A percentile compares a stretch with the other conserved stretches of the same genome.
These are phyloP conservation scores for Octomys mimax DNA, from an alignment of 2,797 vertebrate genomes.

Conservation along the genomic window DNA sequence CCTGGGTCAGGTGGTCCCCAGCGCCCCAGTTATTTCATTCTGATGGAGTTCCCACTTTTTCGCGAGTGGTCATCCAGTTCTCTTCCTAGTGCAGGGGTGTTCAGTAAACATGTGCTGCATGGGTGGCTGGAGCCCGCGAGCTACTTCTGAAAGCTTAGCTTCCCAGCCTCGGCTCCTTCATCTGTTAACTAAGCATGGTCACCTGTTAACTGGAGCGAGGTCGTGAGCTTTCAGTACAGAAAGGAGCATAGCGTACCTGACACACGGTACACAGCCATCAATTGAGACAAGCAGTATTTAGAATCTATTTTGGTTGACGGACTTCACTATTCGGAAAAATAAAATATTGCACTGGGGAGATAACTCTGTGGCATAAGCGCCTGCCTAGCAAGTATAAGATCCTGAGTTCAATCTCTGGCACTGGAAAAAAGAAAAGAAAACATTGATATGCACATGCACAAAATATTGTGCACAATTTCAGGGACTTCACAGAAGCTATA, in stretches of 20 bases:
- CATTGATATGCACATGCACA: background rate
- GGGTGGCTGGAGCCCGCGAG: background rate
- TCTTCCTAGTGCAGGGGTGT: background rate
- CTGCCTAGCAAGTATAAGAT: no score
- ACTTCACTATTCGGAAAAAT: background rate
- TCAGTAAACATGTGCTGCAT: background rate
- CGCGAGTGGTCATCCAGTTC: background rate
- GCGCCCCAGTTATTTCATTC: background rate
- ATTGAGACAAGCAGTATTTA: background rate
- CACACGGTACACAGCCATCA: background rate
- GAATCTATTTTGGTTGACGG: background rate
- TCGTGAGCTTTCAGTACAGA: background rate
- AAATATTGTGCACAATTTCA: background rate
- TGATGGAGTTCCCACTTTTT: background rate
- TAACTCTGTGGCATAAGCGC: no score
- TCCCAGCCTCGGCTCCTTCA: background rate
- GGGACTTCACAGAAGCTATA: background rate
- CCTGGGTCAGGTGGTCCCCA: accelerated
- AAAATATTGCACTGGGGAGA: background rate
- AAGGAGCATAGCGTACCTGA: background rate
- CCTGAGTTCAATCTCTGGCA: no score
- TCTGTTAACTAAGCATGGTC: background rate
- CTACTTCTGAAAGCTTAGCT: background rate
- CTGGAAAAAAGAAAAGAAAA: background rate
- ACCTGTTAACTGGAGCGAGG: background rate